phyloP scores from a whole-genome alignment of 2,797 vertebrate genomes.

The Anas acuta region DNA sequence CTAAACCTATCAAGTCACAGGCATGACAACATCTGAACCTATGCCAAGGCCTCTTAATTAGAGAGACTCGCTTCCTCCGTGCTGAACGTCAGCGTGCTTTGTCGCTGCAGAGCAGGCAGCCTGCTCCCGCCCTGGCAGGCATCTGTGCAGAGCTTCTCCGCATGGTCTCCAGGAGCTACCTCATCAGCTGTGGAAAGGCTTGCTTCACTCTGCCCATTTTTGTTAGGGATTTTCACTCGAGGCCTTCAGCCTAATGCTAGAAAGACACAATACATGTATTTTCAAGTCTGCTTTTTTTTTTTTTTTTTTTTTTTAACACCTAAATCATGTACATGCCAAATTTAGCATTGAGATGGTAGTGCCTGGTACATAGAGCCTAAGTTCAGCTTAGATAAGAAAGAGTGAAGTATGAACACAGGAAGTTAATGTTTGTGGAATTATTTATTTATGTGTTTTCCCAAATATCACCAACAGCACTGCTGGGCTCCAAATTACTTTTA shows the following conservation, averaged over 20 bases:
- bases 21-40: conserved; percentile 60
- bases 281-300: neutral
- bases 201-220: neutral
- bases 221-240: neutral
- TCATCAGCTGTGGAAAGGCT: neutral
- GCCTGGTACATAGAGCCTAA: neutral
- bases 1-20: conserved; percentile 66
- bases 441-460: too few relatives aligned
- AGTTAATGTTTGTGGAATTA: too few relatives aligned
- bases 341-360: neutral
- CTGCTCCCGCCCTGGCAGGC: fast-evolving
- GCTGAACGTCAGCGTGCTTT: neutral
- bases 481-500: neutral
- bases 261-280: neutral
- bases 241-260: neutral
- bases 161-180: neutral
- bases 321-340: neutral
- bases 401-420: neutral
- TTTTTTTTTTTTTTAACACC: neutral
- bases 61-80: neutral
- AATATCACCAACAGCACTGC: neutral
- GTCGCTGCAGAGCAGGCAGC: neutral
- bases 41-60: conserved; percentile 67
- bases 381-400: fast-evolving
- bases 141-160: neutral